Conservation (phyloP, 1,140 invertebrate genomes). For the Drosophila murphyi region DNA sequence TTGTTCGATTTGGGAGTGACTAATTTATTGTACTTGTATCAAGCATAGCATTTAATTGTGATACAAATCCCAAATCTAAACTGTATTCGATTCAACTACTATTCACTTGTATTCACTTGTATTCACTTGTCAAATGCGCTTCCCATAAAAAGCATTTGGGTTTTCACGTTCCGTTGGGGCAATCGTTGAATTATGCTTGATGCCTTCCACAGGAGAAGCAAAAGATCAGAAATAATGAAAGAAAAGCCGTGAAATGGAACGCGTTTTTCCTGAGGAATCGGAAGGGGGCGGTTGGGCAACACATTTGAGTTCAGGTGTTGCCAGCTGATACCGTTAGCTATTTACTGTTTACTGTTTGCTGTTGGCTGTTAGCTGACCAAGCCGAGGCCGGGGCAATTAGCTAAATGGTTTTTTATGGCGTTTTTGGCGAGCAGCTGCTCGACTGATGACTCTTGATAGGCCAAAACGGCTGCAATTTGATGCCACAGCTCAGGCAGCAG, state of each 20-base stretch:
- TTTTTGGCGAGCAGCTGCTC: conserved; percentile 30
- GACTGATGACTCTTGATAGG: conserved; percentile 21
- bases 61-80: too few relatives aligned
- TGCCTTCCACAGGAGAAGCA: neutral
- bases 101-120: neutral
- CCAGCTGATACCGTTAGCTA: conserved; percentile 2
- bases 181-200: conserved; percentile 39
- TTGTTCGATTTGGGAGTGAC: too few relatives aligned
- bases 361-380: conserved; percentile 40
- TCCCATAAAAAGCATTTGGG: conserved; percentile 28
- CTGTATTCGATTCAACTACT: too few relatives aligned
- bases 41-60: too few relatives aligned
- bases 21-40: too few relatives aligned
- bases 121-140: neutral
- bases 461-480: conserved; percentile 66
- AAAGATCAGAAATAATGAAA: neutral
- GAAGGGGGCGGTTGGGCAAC: neutral
- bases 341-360: neutral
- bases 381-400: conserved; percentile 61
- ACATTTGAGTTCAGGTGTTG: conserved; percentile 30
- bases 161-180: conserved; percentile 24
- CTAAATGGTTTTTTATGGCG: conserved; percentile 77
- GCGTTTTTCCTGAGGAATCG: conserved; percentile 4
- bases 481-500: conserved; percentile 25
- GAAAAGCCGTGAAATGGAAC: conserved; percentile 42